Conservation (phyloP, 2,113 vertebrate genomes). For the Syngnathus scovelli region DNA sequence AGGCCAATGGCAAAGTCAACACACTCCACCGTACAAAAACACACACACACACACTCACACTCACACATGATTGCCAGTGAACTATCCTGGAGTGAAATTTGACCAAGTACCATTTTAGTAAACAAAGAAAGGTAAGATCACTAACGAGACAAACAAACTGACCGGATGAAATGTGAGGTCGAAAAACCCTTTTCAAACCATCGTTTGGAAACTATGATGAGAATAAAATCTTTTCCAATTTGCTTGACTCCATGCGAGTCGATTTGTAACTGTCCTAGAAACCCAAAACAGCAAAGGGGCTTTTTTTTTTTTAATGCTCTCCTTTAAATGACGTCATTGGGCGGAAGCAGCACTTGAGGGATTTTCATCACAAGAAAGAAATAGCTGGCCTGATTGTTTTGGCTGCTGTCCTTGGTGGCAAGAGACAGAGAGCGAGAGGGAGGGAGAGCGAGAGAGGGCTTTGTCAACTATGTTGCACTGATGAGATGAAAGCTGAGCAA, state of each 20-base stretch:
- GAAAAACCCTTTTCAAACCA: constrained; percentile 46
- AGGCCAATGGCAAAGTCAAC: constrained; percentile 51
- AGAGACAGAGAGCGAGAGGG: no score
- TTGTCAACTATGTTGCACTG: constrained; percentile 45
- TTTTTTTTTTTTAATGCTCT: not conserved
- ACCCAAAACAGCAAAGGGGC: constrained; percentile 23
- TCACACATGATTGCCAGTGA: constrained; percentile 38
- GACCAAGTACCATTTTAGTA: constrained; percentile 63
- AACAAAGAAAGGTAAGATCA: constrained; percentile 32
- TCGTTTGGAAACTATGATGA: not conserved
- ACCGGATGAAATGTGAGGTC: constrained; percentile 15
- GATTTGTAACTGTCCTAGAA: constrained; percentile 46
- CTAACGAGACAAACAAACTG: constrained; percentile 9
- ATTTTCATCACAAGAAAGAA: constrained; percentile 45
- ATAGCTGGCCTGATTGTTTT: constrained; percentile 61
- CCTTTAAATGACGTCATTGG: constrained; percentile 51
- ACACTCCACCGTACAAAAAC: constrained; percentile 1
- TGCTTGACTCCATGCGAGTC: constrained; percentile 18
- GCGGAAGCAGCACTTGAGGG: constrained; percentile 45
- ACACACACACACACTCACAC: constrained; percentile 13
- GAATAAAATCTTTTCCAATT: not conserved
- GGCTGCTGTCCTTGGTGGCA: constrained; percentile 29
- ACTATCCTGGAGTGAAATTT: constrained; percentile 45
- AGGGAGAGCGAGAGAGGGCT: constrained; percentile 9
- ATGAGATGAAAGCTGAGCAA: constrained; percentile 37